Conservation (phyloP, 1,140 invertebrate genomes). For the Zaprionus inermis region DNA sequence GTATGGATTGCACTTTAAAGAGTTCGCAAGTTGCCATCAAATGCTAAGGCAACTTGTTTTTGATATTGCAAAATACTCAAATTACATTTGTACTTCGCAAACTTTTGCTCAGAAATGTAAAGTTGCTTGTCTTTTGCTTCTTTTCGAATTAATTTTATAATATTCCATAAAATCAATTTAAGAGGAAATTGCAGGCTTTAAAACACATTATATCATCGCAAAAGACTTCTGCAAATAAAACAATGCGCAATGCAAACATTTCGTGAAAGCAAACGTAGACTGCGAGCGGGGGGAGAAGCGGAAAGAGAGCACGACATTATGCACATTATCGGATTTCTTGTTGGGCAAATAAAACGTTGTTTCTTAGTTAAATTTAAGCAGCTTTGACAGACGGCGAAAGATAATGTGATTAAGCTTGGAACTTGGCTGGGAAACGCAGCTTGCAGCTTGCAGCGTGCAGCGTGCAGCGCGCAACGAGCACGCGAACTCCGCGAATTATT, state of each 20-base stretch:
- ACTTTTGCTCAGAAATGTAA: too few species aligned
- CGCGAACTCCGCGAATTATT: slow-evolving; percentile 14
- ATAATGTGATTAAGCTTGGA: slow-evolving; percentile 3
- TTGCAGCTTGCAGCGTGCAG: slow-evolving; percentile 1
- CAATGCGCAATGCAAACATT: slow-evolving; percentile 46
- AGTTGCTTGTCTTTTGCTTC: too few species aligned
- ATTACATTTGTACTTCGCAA: too few species aligned
- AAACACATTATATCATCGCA: not conserved
- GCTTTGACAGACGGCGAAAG: not conserved
- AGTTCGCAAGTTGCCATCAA: not conserved
- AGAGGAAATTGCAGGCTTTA: not conserved
- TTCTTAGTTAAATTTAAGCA: slow-evolving; percentile 60
- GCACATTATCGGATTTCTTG: slow-evolving; percentile 66
- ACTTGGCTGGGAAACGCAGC: too few species aligned
- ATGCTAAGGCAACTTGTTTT: not conserved
- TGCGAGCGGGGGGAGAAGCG: slow-evolving; percentile 14
- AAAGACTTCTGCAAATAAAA: slow-evolving; percentile 40
- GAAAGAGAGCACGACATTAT: slow-evolving; percentile 42
- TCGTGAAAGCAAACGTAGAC: slow-evolving; percentile 45
- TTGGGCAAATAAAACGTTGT: not conserved
- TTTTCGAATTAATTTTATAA: too few species aligned
- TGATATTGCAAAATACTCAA: too few species aligned
- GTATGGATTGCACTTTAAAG: slow-evolving; percentile 15
- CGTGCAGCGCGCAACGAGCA: slow-evolving; percentile 42
- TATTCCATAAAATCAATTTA: too few species aligned